Conservation (phyloP, 2,113 vertebrate species). For the Heterotilapia buettikoferi region DNA sequence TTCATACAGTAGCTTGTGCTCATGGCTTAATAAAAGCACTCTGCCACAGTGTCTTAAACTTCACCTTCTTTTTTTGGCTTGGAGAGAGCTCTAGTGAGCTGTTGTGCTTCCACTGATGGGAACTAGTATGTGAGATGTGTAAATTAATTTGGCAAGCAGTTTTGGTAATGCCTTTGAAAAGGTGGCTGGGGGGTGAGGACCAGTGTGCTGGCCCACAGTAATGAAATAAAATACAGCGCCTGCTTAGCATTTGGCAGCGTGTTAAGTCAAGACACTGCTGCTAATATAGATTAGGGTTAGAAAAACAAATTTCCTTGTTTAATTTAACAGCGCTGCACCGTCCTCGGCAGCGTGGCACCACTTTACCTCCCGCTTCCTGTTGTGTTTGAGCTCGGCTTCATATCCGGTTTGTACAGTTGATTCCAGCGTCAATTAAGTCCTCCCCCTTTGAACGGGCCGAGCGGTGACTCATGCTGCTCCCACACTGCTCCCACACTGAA, state of each 20-base stretch:
- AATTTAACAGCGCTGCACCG: not conserved
- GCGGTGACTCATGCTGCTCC: slow-evolving; percentile 4
- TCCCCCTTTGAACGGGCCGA: not conserved
- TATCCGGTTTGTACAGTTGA: not conserved
- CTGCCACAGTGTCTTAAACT: slow-evolving; percentile 24
- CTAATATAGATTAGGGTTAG: not conserved
- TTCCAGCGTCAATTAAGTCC: not conserved
- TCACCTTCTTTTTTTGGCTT: not conserved
- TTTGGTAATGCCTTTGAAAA: slow-evolving; percentile 4
- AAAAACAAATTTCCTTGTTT: not conserved
- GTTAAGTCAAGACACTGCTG: not conserved
- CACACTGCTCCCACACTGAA: not conserved
- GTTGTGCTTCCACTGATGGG: not conserved
- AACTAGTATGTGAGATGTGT: not conserved
- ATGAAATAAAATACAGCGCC: not conserved
- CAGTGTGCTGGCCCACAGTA: not conserved
- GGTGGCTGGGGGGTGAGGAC: not conserved
- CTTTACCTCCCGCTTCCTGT: not conserved
- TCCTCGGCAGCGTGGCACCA: not conserved
- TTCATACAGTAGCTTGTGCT: slow-evolving; percentile 48
- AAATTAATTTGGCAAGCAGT: slow-evolving; percentile 16
- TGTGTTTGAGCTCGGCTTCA: not conserved
- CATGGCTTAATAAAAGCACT: slow-evolving; percentile 61
- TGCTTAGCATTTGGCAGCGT: not conserved
- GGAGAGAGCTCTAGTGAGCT: not conserved